Evolutionary conservation across 1,140 invertebrate genomes (phyloP).

Genomic region (Agrypnia vestita): DNA sequence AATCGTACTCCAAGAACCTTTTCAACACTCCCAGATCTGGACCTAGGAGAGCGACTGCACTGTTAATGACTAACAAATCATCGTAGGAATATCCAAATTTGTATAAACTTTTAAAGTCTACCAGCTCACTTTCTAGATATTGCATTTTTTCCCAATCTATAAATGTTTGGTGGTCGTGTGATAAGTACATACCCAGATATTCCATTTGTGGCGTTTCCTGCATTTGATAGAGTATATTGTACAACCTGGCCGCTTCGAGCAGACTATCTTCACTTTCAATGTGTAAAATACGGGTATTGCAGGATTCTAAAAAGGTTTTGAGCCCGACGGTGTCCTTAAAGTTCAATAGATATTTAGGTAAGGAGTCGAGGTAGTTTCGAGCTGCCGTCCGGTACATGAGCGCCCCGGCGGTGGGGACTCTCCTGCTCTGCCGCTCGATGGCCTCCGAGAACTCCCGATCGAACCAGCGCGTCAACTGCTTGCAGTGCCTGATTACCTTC

Average conservation of each 20-base stretch:
- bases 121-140: not conserved
- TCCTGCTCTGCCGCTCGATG: not conserved
- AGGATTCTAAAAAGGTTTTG: not conserved
- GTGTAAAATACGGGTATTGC: not conserved
- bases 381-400: not conserved
- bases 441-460: not conserved
- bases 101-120: not conserved
- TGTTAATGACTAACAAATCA: constrained; percentile 5
- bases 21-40: not conserved
- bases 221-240: not conserved
- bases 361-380: not conserved
- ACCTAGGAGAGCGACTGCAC: not conserved
- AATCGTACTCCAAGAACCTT: not conserved
- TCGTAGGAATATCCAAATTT: not conserved
- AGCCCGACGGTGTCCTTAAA: not conserved
- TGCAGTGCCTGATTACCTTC: not conserved
- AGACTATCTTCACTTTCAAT: not conserved
- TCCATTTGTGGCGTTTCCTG: not conserved
- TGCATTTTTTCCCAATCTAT: not conserved
- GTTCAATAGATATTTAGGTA: not conserved
- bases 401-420: not conserved
- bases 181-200: not conserved
- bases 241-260: not conserved
- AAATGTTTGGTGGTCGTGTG: not conserved
- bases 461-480: constrained; percentile 5